phyloP scores from a whole-genome alignment of 2,113 vertebrate species.

The Orycteropus afer region DNA sequence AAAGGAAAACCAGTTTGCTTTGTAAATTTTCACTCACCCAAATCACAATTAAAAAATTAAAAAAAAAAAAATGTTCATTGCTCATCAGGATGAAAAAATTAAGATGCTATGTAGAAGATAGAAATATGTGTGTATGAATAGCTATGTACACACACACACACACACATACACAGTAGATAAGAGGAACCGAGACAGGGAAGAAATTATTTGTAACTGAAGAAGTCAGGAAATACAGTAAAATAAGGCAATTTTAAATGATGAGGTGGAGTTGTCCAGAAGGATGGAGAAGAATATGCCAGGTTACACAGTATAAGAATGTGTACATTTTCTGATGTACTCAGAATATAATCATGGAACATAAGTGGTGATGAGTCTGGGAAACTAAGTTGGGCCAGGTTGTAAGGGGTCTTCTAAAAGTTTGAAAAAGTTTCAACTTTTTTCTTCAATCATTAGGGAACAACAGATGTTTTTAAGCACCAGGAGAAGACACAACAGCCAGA shows the following conservation, averaged over 20 bases:
- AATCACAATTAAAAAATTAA: too few species aligned
- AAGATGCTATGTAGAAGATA: neutral
- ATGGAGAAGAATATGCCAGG: neutral
- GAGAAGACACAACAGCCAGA: neutral
- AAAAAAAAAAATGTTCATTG: too few species aligned
- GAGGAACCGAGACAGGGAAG: neutral
- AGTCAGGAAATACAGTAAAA: constrained; percentile 8
- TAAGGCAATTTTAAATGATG: neutral
- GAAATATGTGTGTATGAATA: neutral
- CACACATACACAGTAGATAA: neutral
- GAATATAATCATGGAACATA: neutral
- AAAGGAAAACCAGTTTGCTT: too few species aligned
- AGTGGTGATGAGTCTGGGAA: neutral
- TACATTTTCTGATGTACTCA: neutral
- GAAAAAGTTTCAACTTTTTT: neutral
- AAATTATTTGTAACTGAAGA: neutral
- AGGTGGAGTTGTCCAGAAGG: neutral
- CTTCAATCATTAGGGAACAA: neutral
- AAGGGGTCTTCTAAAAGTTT: neutral
- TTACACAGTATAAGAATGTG: neutral
- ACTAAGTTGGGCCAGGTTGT: neutral
- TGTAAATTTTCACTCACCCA: too few species aligned
- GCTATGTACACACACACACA: neutral
- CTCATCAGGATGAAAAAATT: neutral
- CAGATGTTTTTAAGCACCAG: neutral